These are phyloP conservation scores for Caenorhabditis virilis DNA, from an alignment of 2,888 invertebrate genomes.

Conservation along the genomic window DNA sequence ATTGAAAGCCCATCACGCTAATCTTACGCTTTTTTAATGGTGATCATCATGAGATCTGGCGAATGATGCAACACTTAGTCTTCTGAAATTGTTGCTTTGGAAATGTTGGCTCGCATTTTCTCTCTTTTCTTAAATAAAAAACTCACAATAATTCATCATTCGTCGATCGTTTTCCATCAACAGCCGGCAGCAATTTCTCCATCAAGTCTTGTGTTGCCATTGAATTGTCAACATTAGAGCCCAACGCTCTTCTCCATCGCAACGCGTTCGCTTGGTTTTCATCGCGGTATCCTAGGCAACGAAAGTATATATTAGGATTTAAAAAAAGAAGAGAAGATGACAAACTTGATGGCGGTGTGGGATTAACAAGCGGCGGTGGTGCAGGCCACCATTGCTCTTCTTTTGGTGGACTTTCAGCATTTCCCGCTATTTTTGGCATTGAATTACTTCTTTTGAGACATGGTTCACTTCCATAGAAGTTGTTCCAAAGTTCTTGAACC, in stretches of 20 bases:
- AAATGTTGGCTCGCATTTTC: too few relatives aligned
- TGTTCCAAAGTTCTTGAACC: slow-evolving; percentile 61
- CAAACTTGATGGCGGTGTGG: slow-evolving; percentile 1
- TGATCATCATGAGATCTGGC: slow-evolving; percentile 15
- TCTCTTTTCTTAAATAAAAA: background rate
- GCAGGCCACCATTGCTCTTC: slow-evolving; percentile 26
- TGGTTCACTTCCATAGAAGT: slow-evolving; percentile 55
- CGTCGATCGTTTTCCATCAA: slow-evolving; percentile 3
- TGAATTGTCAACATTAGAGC: slow-evolving; percentile 43
- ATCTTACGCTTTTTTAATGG: background rate
- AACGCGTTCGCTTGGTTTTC: slow-evolving; percentile 29
- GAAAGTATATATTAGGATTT: background rate
- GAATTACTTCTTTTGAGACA: slow-evolving; percentile 60
- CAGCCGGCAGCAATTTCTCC: slow-evolving; percentile 36
- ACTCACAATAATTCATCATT: slow-evolving; percentile 37
- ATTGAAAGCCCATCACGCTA: background rate
- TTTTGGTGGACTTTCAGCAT: background rate
- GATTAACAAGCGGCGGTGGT: slow-evolving; percentile 28
- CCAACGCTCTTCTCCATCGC: slow-evolving; percentile 43
- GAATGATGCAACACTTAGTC: slow-evolving; percentile 25
- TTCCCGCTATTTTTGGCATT: slow-evolving; percentile 39
- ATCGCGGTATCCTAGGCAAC: slow-evolving; percentile 7
- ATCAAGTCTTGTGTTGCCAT: slow-evolving; percentile 41
- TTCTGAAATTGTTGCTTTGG: slow-evolving; percentile 24
- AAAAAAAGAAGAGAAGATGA: background rate